Conservation (phyloP, 2,797 vertebrate genomes). For the Lepilemur septentrionalis region DNA sequence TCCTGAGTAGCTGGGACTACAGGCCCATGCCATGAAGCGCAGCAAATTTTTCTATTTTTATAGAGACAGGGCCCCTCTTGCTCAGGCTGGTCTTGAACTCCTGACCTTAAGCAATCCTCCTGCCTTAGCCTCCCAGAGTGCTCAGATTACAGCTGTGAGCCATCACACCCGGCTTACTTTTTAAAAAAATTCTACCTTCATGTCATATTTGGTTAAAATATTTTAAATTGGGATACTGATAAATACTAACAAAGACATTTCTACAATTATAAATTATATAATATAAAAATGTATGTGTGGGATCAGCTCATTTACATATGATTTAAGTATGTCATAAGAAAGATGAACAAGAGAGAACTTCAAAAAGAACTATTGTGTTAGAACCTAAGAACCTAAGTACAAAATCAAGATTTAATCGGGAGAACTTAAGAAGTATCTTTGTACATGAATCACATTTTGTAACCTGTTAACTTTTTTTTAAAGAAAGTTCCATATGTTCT, state of each 20-base stretch:
- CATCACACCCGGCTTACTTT: neutral
- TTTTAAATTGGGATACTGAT: neutral
- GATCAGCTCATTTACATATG: neutral
- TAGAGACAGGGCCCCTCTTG: too few species aligned
- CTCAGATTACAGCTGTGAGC: too few species aligned
- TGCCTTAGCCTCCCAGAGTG: too few species aligned
- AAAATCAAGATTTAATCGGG: neutral
- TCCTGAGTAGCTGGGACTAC: too few species aligned
- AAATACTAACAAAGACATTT: neutral
- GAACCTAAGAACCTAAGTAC: neutral
- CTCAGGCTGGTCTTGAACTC: too few species aligned
- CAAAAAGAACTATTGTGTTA: neutral
- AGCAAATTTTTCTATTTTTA: too few species aligned
- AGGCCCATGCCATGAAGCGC: too few species aligned
- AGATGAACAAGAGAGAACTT: neutral
- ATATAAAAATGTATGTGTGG: neutral
- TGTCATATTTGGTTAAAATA: neutral
- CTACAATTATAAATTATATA: neutral
- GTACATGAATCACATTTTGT: neutral
- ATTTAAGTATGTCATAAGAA: neutral
- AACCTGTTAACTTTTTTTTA: neutral
- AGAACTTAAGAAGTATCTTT: neutral
- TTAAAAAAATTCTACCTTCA: neutral
- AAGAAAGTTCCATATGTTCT: neutral
- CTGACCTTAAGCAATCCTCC: too few species aligned